These are phyloP conservation scores for Laspeyria flexula DNA, from an alignment of 2,888 invertebrate species.

Conservation along the genomic window DNA sequence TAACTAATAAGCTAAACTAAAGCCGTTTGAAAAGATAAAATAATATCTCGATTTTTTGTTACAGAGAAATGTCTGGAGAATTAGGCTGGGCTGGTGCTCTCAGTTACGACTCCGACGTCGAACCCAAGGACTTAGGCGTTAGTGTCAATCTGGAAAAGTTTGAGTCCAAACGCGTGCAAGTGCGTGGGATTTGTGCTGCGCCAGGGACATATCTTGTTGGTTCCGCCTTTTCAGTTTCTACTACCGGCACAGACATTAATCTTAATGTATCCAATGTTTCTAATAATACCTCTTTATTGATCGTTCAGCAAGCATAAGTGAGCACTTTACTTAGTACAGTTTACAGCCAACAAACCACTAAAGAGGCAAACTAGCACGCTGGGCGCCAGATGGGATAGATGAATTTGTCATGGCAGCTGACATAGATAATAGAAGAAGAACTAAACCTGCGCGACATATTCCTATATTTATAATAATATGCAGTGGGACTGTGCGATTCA, in stretches of 20 bases:
- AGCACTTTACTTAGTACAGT: too few species aligned
- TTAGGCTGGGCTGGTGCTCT: constrained; percentile 80
- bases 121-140: constrained; percentile 68
- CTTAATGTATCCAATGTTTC: constrained; percentile 56
- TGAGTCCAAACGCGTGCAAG: constrained; percentile 82
- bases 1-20: too few species aligned
- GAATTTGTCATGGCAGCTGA: too few species aligned
- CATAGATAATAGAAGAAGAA: too few species aligned
- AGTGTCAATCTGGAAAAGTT: constrained; percentile 80
- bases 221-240: constrained; percentile 82
- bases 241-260: constrained; percentile 43
- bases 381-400: too few species aligned
- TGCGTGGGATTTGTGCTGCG: constrained; percentile 87
- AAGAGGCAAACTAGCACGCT: too few species aligned
- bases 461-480: too few species aligned
- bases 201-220: constrained; percentile 90
- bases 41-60: constrained; percentile 32
- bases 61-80: constrained; percentile 66
- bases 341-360: too few species aligned
- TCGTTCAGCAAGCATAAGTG: constrained; percentile 68
- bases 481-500: too few species aligned
- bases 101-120: constrained; percentile 71
- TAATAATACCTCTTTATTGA: constrained; percentile 70
- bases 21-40: too few species aligned
- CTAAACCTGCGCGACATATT: too few species aligned